These are phyloP conservation scores for Chlamydotis undulata DNA, from an alignment of 2,113 vertebrate genomes.

Conservation along the genomic window DNA sequence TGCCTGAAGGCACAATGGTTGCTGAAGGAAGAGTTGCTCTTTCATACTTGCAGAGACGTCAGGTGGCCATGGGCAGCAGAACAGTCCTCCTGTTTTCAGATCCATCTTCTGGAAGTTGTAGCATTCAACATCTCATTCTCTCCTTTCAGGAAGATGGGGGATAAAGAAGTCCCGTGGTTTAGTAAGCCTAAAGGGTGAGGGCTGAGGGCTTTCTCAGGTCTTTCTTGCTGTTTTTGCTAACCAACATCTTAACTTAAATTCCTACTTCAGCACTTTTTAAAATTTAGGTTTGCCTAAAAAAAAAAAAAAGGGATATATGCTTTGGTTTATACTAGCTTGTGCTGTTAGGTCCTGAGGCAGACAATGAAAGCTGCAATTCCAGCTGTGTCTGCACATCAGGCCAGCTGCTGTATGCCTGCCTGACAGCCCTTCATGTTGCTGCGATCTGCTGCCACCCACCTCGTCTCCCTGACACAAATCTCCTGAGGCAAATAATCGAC, in stretches of 20 bases:
- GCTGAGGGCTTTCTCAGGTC: not conserved
- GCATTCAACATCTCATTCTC: no score
- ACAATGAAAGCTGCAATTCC: not conserved
- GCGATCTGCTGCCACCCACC: not conserved
- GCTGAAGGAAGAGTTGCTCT: not conserved
- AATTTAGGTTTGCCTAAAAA: no score
- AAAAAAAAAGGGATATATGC: not conserved
- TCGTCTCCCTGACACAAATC: not conserved
- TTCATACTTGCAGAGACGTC: not conserved
- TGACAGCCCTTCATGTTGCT: rapidly evolving
- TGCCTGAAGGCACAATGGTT: not conserved
- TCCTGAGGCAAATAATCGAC: not conserved
- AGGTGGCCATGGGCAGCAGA: not conserved
- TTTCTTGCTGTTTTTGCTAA: not conserved
- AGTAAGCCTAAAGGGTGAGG: not conserved
- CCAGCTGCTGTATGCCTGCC: not conserved
- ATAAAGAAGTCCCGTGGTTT: not conserved
- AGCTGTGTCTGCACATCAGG: not conserved
- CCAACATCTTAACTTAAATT: not conserved
- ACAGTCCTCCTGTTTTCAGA: not conserved
- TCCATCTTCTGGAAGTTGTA: not conserved
- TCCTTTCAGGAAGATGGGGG: not conserved
- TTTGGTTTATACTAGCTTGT: not conserved
- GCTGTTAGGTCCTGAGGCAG: not conserved
- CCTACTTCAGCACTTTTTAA: not conserved